A percentile compares a stretch with the other conserved stretches of the same genome.
These are phyloP conservation scores for Hyles vespertilio DNA, from an alignment of 1,140 invertebrate genomes.

Conservation along the genomic window DNA sequence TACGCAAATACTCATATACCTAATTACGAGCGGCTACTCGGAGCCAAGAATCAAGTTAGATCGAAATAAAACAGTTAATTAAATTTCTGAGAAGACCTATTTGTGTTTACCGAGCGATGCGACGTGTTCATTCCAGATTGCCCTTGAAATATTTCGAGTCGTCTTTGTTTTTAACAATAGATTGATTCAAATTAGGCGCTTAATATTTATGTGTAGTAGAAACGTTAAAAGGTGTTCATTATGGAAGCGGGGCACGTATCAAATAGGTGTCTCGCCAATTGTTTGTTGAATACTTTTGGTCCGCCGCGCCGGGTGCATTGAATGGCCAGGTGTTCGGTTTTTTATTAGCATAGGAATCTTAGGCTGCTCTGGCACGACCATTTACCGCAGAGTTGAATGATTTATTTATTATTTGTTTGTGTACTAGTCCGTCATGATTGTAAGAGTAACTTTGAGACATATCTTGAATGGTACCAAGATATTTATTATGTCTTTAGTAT, in stretches of 20 bases:
- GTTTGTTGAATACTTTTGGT: conserved; percentile 2
- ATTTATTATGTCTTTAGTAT: too few relatives aligned
- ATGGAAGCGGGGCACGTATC: not conserved
- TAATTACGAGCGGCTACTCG: conserved; percentile 35
- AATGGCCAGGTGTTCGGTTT: conserved; percentile 3
- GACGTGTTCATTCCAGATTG: conserved; percentile 6
- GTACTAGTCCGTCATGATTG: too few relatives aligned
- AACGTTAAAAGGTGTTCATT: not conserved
- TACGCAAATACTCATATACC: conserved; percentile 20
- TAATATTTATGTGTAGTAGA: too few relatives aligned
- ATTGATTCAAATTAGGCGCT: too few relatives aligned
- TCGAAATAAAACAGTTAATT: conserved; percentile 54
- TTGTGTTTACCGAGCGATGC: conserved; percentile 30
- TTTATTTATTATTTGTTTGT: too few relatives aligned
- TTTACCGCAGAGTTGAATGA: too few relatives aligned
- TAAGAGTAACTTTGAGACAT: too few relatives aligned
- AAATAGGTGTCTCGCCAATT: conserved; percentile 2
- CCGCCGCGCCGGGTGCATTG: too few relatives aligned
- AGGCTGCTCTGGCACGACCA: too few relatives aligned
- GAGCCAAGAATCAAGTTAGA: conserved; percentile 39
- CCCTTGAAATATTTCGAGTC: conserved; percentile 16
- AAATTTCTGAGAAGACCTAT: conserved; percentile 50
- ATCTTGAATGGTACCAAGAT: too few relatives aligned
- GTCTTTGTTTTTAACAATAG: not conserved
- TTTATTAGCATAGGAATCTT: too few relatives aligned